Evolutionary conservation across 2,888 invertebrate species (phyloP).

Genomic region (Bombyx huttoni): DNA sequence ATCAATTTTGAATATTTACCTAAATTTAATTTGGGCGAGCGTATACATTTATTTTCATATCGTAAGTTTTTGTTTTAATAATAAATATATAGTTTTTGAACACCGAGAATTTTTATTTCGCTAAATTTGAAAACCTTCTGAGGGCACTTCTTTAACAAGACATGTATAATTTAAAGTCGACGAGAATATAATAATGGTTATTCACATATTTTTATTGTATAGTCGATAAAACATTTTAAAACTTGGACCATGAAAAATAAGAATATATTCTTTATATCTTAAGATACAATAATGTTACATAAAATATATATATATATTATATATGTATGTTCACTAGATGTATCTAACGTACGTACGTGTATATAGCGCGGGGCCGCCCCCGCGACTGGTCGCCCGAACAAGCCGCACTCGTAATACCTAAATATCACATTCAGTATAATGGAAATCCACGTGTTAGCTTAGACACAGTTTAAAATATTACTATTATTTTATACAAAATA

Average conservation of each 20-base stretch:
- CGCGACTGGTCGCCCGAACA: slow-evolving; percentile 31
- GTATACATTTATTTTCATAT: slow-evolving; percentile 57
- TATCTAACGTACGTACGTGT: slow-evolving; percentile 60
- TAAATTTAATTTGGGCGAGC: slow-evolving; percentile 67
- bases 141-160: slow-evolving; percentile 55
- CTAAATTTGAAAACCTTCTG: slow-evolving; percentile 65
- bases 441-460: slow-evolving; percentile 71
- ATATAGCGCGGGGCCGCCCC: slow-evolving; percentile 36
- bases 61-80: slow-evolving; percentile 52
- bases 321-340: slow-evolving; percentile 71
- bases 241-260: slow-evolving; percentile 74
- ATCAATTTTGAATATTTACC: slow-evolving; percentile 68
- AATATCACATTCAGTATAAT: slow-evolving; percentile 74
- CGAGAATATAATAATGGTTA: slow-evolving; percentile 72
- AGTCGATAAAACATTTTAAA: slow-evolving; percentile 73
- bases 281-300: slow-evolving; percentile 72
- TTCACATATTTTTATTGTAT: slow-evolving; percentile 62
- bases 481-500: slow-evolving; percentile 69
- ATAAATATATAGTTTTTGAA: slow-evolving; percentile 57
- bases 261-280: slow-evolving; percentile 62
- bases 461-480: slow-evolving; percentile 64
- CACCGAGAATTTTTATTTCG: slow-evolving; percentile 62
- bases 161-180: slow-evolving; percentile 61
- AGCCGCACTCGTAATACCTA: slow-evolving; percentile 70
- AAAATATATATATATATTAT: slow-evolving; percentile 74